These are phyloP conservation scores for Podarcis siculus DNA, from an alignment of 2,797 vertebrate genomes.

Conservation along the genomic window DNA sequence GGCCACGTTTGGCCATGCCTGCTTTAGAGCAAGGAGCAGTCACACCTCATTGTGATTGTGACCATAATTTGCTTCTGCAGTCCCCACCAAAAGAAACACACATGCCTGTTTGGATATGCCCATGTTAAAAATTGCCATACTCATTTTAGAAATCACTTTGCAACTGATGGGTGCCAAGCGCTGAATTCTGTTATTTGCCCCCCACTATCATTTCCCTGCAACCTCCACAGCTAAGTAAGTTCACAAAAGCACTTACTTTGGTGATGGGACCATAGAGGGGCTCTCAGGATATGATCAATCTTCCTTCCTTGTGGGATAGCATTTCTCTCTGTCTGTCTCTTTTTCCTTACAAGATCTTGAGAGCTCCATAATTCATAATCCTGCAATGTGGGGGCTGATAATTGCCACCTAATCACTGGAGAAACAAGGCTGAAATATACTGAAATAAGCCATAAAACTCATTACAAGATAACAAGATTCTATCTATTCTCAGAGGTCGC, in stretches of 20 bases:
- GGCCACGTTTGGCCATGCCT: too few relatives aligned
- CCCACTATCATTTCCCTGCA: fast-evolving
- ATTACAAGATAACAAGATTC: constrained; percentile 83
- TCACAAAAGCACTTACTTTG: constrained; percentile 15
- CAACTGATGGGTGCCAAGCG: background rate
- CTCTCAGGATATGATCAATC: constrained; percentile 45
- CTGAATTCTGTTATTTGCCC: constrained; percentile 11
- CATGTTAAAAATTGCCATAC: background rate
- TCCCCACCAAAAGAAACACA: background rate
- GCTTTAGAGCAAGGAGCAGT: too few relatives aligned
- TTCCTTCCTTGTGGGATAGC: constrained; percentile 61
- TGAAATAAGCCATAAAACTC: constrained; percentile 81
- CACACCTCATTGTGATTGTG: too few relatives aligned
- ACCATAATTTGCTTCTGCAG: background rate
- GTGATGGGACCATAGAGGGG: constrained; percentile 8
- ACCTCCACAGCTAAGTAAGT: constrained; percentile 22
- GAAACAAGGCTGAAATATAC: constrained; percentile 78
- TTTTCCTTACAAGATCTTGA: constrained; percentile 8
- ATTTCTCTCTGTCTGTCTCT: background rate
- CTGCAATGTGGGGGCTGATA: constrained; percentile 74
- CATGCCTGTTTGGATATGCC: background rate
- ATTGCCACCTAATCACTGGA: constrained; percentile 78
- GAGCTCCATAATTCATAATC: constrained; percentile 78
- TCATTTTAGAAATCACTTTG: constrained; percentile 1
- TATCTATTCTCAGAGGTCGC: constrained; percentile 78